Evolutionary conservation across 2,888 invertebrate genomes (phyloP).

Genomic region (Calliphora vomitoria): DNA sequence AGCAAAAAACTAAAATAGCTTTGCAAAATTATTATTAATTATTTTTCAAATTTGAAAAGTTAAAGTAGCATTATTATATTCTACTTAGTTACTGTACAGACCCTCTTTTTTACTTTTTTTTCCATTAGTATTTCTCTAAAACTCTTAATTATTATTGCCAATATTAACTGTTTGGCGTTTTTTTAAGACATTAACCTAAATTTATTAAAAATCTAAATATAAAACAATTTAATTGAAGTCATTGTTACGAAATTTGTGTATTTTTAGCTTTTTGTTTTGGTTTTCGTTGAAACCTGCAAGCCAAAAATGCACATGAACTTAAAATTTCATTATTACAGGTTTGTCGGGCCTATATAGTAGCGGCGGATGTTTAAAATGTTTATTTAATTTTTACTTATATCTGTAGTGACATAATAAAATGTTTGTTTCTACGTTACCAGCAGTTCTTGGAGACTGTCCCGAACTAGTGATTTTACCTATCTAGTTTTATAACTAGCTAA

Average conservation of each 20-base stretch:
- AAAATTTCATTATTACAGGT: neutral
- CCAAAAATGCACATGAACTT: neutral
- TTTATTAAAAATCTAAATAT: neutral
- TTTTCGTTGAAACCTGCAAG: neutral
- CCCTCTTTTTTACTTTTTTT: too few relatives aligned
- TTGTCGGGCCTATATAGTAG: neutral
- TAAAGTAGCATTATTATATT: too few relatives aligned
- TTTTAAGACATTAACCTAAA: neutral
- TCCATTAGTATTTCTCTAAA: too few relatives aligned
- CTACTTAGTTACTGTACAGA: too few relatives aligned
- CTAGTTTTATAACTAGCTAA: too few relatives aligned
- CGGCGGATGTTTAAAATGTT: neutral
- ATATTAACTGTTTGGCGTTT: too few relatives aligned
- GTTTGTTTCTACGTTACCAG: neutral
- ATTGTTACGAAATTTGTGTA: neutral
- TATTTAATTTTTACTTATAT: neutral
- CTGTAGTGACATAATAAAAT: neutral
- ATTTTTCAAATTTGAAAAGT: neutral
- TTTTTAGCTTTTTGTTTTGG: neutral
- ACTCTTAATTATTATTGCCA: too few relatives aligned
- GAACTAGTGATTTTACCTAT: too few relatives aligned
- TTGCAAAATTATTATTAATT: neutral
- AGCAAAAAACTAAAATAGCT: neutral
- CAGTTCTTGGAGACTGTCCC: too few relatives aligned
- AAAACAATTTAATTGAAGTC: neutral